Conservation (phyloP, 2,113 vertebrate genomes). For the Osmerus eperlanus region DNA sequence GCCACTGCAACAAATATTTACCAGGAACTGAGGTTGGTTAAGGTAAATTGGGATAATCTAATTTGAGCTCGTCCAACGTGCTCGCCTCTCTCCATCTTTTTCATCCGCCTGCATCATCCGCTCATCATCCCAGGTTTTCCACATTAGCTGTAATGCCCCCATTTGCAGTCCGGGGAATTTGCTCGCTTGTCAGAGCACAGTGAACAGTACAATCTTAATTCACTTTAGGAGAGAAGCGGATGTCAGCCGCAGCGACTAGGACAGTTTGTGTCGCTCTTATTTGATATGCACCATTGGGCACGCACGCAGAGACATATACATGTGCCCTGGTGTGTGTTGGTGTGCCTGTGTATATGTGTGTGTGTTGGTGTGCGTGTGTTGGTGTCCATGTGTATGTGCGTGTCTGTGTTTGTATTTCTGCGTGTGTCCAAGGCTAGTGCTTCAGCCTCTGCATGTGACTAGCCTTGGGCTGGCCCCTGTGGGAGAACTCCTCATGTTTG, state of each 20-base stretch:
- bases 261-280: neutral
- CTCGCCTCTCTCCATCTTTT: no score
- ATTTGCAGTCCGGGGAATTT: neutral
- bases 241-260: neutral
- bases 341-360: no score
- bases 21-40: no score
- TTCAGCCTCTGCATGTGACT: no score
- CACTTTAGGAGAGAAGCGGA: neutral
- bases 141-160: neutral
- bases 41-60: neutral
- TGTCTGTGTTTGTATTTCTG: no score
- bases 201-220: neutral
- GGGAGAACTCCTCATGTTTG: no score
- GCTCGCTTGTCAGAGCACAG: neutral
- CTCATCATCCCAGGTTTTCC: neutral
- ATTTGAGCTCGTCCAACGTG: neutral
- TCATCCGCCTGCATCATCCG: neutral
- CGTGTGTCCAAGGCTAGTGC: no score
- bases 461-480: no score
- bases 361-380: no score
- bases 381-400: no score
- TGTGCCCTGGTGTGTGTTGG: no score
- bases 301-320: neutral
- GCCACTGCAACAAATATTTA: no score
- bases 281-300: neutral